Evolutionary conservation across 2,113 vertebrate genomes (phyloP), one percentile per base, ranked within the genome.

Genomic region (Blennius ocellaris): DNA sequence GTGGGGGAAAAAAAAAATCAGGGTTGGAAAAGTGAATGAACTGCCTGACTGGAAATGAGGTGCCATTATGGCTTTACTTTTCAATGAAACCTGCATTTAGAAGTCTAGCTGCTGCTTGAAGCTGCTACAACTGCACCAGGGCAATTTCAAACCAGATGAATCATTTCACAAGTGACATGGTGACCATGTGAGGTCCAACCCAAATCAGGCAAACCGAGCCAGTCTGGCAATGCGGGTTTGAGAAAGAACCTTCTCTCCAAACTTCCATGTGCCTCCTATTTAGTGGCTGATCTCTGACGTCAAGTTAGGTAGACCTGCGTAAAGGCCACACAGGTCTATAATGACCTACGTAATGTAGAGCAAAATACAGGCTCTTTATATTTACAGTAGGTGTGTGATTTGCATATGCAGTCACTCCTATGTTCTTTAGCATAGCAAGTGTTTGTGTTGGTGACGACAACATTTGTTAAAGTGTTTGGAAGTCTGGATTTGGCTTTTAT

Each of bases 261-360:
- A 54, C 43, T 57, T 54, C 64, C 87, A 86, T 86, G 71, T 85
- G 86, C 78, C 73, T 74, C 55, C 52, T 41, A 82, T 91, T 87
- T 74, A 66, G 73, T 73, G 65, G 77, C 44, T n/a, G 79, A 78
- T 73, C 77, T 84, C 51, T 92, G 90, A 92, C 90, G 90, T 91
- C 90, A 92, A 87, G 63, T 70, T 72, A 56, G 78, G 73, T 64
- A 66, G 77, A 87, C 68, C 73, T 90, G 82, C 78, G 82, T 84
- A 89, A 64, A 81, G 79, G 76, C 91, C 87, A 86, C 89, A 81
- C 87, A 90, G 77, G 70, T 68, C 67, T 79, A 48, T 80, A 87
- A 90, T 73, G 69, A 85, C 54, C 50, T 66, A 79, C 76, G 80
- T 69, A 69, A 38, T 10, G 5, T 54, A 61, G 58, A 82, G 71